Evolutionary conservation across 2,888 invertebrate genomes (phyloP), one percentile per base, ranked within the genome.

Genomic region (Eilema depressum): DNA sequence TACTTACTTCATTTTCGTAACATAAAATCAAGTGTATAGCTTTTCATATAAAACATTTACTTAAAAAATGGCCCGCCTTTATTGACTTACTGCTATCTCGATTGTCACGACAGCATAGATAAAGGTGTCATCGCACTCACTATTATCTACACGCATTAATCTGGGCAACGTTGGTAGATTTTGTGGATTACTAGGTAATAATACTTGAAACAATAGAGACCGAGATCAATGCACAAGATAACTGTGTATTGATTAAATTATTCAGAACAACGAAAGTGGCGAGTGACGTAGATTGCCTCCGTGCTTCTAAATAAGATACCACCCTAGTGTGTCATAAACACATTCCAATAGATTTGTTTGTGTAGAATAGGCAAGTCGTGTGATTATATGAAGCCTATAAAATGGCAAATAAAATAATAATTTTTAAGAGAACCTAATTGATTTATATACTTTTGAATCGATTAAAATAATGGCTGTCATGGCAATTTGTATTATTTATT

Each of bases 401-500:
- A 26, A 67, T 33, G 47, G 66, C 53, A 66, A 72, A 71, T 70
- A 62, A 66, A 72, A 71, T 70, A 62, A 23, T 71, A 68, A 59
- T 69, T 25, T 70, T 70, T 81, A 83, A 76, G 71, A 71, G 73
- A 73, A 83, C 25, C 74, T 79, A 74, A 69, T 72, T 75, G 73
- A 72, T 77, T 75, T 77, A 77, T 79, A 70, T 75, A 71, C 61
- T 69, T 70, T 74, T 75, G 73, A 75, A 71, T 70, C 53, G 65
- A 69, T 76, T 64, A 56, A 71, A 74, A 33, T 57, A 75, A 67
- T 63, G 75, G 71, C 75, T 73, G 26, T 69, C 47, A 63, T 47
- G 73, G 72, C 75, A 67, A 75, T 85, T 85, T 86, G 79, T 87
- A 85, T 85, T 87, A 84, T 88, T 86, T 88, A 85, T 88, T 83